Base-by-base conservation (phyloP, 1,140 invertebrate species). In the Drosophila takahashii region DNA sequence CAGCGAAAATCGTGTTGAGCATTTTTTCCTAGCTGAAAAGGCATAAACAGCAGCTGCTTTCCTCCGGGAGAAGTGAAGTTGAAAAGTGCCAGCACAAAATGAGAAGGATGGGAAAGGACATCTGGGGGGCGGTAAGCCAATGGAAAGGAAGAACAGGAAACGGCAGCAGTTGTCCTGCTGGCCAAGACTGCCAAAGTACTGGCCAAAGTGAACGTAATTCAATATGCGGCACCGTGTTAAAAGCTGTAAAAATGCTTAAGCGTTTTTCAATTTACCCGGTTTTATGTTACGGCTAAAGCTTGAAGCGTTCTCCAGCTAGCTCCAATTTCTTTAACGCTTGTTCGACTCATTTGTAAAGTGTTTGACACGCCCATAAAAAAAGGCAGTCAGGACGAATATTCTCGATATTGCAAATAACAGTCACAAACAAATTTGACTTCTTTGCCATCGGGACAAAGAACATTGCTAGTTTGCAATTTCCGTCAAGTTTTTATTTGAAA, bases 211-310 rank as follows among this genome's bases (percentile, higher is more conserved):
- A 85, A 70, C 77, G 84, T 87, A 87, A 87, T 87, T 87, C 84
- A 87, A 87, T 87, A 87, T 89, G 85, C 84, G 74, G 60, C 64
- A 48, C 79, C 84, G 76, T 87, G 83, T 77, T 87, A 84, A 89
- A 89, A 87, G 84, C 84, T 89, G 84, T 87, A 89, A 84, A 87
- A 87, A 87, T 87, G 79, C 69, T 89, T 89, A 87, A 87, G 84
- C 84, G 84, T 89, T 87, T 87, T 87, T 79, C 83, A 87, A 87
- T 87, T 87, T 87, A 70, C 60, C 79, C 77, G 83, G 83, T 89
- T 87, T 87, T 87, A 73, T 87, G 81, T 89, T 77, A 79, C 70
- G 71, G 44, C 47, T 52, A 50, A 18, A 41, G 37, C 54, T 53
- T 52, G 39, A 13, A 32, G 41, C 58, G 60, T 50, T 72, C 65